Percentiles rank a stretch among this genome's conserved stretches.
Conservation (phyloP, 2,797 vertebrate species). For the Chelonia mydas region DNA sequence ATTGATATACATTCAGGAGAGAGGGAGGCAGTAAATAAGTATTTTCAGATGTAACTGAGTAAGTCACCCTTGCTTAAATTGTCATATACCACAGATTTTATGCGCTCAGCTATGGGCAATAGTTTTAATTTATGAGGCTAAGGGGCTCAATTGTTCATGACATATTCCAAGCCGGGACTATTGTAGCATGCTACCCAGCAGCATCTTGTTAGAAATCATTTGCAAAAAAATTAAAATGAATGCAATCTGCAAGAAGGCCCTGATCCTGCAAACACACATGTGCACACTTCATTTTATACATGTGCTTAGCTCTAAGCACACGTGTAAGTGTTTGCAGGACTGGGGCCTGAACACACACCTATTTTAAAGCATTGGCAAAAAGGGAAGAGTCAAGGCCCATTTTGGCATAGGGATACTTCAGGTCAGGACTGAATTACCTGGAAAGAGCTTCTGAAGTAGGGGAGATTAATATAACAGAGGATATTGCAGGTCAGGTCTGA, state of each 20-base stretch:
- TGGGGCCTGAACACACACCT: not conserved
- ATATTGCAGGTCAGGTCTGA: not conserved
- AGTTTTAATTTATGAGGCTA: not conserved
- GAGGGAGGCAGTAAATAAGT: not conserved
- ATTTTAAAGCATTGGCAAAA: not conserved
- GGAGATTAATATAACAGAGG: not conserved
- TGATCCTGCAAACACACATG: not conserved
- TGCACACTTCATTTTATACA: not conserved
- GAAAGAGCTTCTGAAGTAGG: not conserved
- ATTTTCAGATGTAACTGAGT: not conserved
- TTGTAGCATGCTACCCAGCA: rapidly evolving
- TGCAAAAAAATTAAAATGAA: not conserved
- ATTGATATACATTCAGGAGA: not conserved
- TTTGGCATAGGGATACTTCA: not conserved
- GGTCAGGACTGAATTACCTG: not conserved
- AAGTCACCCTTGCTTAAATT: not conserved
- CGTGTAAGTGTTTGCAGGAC: not conserved
- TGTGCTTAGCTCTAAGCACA: not conserved
- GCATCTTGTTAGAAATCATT: not conserved
- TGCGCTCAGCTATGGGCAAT: not conserved
- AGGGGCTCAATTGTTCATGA: not conserved
- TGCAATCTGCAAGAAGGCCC: not conserved
- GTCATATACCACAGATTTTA: rapidly evolving
- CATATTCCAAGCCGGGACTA: not conserved
- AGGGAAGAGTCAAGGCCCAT: not conserved